Evolutionary conservation across 2,797 vertebrate species (phyloP).

Genomic region (Chaetodon trifasciatus): DNA sequence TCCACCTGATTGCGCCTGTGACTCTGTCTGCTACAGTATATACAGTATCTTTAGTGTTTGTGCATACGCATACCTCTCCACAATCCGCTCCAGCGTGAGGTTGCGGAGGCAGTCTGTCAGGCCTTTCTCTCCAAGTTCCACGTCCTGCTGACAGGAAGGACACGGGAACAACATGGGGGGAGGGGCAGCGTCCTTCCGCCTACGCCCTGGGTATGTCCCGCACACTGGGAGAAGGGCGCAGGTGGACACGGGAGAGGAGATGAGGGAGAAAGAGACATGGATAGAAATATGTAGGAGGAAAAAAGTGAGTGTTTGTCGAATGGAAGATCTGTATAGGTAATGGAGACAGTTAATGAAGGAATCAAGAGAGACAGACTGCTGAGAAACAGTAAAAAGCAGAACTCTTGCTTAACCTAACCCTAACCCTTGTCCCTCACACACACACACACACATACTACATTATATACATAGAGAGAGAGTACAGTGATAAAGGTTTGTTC

Average conservation of each 20-base stretch:
- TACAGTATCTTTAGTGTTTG: conserved; percentile 2
- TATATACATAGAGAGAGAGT: too few species aligned
- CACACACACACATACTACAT: neutral
- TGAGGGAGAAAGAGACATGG: conserved; percentile 9
- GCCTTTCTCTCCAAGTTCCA: conserved; percentile 94
- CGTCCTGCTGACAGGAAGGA: conserved; percentile 92
- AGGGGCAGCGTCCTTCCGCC: conserved; percentile 86
- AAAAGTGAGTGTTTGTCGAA: neutral
- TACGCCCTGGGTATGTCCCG: conserved; percentile 93
- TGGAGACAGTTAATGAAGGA: neutral
- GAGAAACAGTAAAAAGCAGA: conserved; percentile 2
- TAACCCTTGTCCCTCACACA: conserved; percentile 4
- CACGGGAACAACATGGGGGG: conserved; percentile 93
- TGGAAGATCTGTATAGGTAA: neutral
- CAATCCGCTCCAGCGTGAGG: conserved; percentile 95
- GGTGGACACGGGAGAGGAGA: conserved; percentile 31
- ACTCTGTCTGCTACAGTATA: neutral
- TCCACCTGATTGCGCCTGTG: conserved; percentile 5
- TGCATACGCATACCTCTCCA: conserved; percentile 88
- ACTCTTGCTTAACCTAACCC: neutral
- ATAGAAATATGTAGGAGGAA: neutral
- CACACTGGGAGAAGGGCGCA: conserved; percentile 85
- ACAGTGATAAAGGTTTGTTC: conserved; percentile 11
- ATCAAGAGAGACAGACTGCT: neutral
- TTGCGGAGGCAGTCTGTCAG: conserved; percentile 94